Evolutionary conservation across 2,888 invertebrate genomes (phyloP), one percentile per base, ranked within the genome.

Genomic region (Lepidocyrtoides sp.): DNA sequence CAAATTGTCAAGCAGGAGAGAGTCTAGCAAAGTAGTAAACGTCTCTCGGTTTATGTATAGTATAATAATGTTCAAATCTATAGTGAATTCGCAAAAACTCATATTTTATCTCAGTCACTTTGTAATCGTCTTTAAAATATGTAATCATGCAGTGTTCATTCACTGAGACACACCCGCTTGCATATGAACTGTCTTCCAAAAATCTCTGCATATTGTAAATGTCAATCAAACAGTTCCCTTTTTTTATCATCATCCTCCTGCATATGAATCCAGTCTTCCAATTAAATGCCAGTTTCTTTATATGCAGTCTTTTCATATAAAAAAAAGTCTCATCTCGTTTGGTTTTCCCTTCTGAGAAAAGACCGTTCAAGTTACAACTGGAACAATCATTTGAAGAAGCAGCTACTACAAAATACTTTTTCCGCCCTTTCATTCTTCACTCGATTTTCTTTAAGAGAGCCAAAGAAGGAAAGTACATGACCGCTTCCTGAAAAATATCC

Each of bases 271-370:
- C 72, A 20, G n/a, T 41, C 72, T 72, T 17, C 72, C 85, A 86
- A 86, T 86, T 86, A 86, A 51, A 75, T 44, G 57, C 23, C 75
- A 14, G 69, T n/a, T n/a, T n/a, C n/a, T n/a, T 54, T 41, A 72
- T 20, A 36, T 83, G 44, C 29, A 41, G 17, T 48, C 48, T 23
- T 83, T 83, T 54, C 48, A 32, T 48, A 44, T 44, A n/a, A 32
- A 32, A 60, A 36, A 36, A 3, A 26, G 23, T 12, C 69, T 69
- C 66, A 66, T 69, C 69, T 69, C n/a, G 44, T 23, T 20, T 44
- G 44, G 44, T 72, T 72, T 72, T 72, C 72, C 23, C 72, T 17
- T 72, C 44, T 44, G 44, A 44, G 44, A 63, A 10, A 66, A 8
- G 44, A 44, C 44, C 23, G 12, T 44, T 72, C 44, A 44, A 44